Evolutionary conservation across 2,113 vertebrate genomes (phyloP), one percentile per base, ranked within the genome.

Genomic region (Bufo gargarizans): DNA sequence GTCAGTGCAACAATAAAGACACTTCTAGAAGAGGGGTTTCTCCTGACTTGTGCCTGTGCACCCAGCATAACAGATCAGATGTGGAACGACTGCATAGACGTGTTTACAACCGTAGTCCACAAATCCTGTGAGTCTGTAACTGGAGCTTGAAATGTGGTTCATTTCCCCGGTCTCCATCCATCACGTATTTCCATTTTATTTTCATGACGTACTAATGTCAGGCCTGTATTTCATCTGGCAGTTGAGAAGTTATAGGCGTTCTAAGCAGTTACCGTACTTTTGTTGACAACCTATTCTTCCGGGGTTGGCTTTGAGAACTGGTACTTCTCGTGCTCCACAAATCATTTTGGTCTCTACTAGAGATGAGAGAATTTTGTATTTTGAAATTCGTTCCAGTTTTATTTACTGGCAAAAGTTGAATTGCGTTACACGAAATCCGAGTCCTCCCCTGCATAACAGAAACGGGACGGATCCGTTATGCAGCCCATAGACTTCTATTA

Each of bases 311-410:
- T 83, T 83, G 59, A 83, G 61, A 67, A 67, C 49, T 61, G 45
- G 59, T 9, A 6, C 67, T 59, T 74, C 47, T 85, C 53, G 11
- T 58, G 33, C n/a, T 59, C 50, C 53, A 85, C 83, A 85, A 58
- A 85, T 85, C 83, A 85, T 74, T 85, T 74, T 76, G 83, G 83
- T 17, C 83, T 76, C 33, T 33, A 33, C 33, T 33, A 33, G 33
- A 33, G 33, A 33, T 33, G 33, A 33, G 33, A 33, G 33, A 33
- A 33, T 33, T 33, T 33, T 1, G 1, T 33, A 33, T 33, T 33
- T 33, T 33, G 33, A 33, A 33, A 33, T 33, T 33, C 33, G 33
- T 33, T 33, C 33, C 33, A 33, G 33, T 33, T 33, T 33, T 33
- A 33, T 33, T 33, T 33, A 33, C 33, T 33, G 33, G 1, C 1